A percentile compares a stretch with the other conserved stretches of the same genome.
Conservation (phyloP, 2,888 invertebrate species). For the Calliopum simillimum region DNA sequence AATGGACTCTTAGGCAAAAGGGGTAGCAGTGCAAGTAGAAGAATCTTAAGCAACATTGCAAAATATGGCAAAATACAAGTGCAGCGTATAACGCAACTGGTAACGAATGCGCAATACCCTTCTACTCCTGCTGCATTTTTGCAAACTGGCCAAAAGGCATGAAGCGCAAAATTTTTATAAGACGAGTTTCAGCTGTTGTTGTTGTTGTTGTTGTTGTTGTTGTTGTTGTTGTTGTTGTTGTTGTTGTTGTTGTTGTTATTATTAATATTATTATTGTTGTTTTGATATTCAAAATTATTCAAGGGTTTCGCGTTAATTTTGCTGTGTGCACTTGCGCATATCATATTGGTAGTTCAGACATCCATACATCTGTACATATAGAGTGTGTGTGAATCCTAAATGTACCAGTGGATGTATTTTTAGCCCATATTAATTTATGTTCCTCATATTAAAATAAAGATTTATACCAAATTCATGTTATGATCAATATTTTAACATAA, state of each 20-base stretch:
- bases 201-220: constrained; percentile 1
- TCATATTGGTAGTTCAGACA: neutral
- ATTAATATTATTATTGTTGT: constrained; percentile 40
- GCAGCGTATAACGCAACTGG: neutral
- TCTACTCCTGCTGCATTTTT: neutral
- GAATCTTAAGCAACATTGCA: neutral
- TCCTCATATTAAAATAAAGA: constrained; percentile 32
- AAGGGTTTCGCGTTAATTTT: constrained; percentile 36
- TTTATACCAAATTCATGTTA: too few species aligned
- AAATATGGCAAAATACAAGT: constrained; percentile 11
- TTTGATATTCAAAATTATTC: constrained; percentile 49
- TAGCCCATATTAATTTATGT: constrained; percentile 18
- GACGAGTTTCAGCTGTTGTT: constrained; percentile 24
- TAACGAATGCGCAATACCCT: too few species aligned
- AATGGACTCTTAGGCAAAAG: too few species aligned
- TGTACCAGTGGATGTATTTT: constrained; percentile 8
- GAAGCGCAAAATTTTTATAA: constrained; percentile 47
- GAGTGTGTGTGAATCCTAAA: neutral
- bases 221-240: constrained; percentile 28
- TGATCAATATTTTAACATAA: too few species aligned
- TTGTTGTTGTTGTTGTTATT: constrained; percentile 34
- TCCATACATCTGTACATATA: neutral
- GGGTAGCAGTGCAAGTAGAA: neutral
- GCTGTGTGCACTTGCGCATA: neutral
- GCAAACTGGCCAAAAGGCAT: constrained; percentile 43